Percentiles rank a stretch among this genome's conserved stretches.
Evolutionary conservation across 2,113 vertebrate species (phyloP).

Genomic region (Gallinago undulata): DNA sequence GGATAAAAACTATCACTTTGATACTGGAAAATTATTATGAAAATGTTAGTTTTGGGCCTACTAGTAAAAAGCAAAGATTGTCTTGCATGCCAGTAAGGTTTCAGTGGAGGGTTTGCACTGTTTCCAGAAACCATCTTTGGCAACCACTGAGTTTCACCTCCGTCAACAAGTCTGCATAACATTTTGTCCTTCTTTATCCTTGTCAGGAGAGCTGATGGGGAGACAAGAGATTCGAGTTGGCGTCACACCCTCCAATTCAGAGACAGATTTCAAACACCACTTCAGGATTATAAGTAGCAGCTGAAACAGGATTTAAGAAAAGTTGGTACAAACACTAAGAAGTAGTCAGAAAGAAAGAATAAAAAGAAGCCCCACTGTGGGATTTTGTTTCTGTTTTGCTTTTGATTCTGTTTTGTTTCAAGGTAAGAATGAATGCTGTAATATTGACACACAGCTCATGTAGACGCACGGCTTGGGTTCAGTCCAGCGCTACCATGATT

Average conservation of each 20-base stretch:
- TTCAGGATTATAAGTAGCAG: conserved; percentile 13
- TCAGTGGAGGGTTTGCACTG: conserved; percentile 67
- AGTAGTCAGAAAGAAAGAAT: neutral
- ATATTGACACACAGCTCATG: neutral
- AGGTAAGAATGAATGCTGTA: neutral
- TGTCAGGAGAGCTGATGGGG: conserved; percentile 26
- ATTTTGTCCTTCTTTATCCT: conserved; percentile 55
- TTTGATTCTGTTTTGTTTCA: neutral
- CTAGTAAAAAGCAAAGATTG: conserved; percentile 65
- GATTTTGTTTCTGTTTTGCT: neutral
- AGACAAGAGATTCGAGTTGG: neutral
- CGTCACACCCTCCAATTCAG: conserved; percentile 31
- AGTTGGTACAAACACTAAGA: neutral
- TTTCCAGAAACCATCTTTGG: conserved; percentile 79
- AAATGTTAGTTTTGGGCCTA: conserved; percentile 86
- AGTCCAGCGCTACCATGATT: neutral
- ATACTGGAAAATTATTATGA: conserved; percentile 87
- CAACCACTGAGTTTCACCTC: conserved; percentile 70
- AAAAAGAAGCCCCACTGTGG: neutral
- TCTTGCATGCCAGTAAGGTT: conserved; percentile 62
- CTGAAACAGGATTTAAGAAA: neutral
- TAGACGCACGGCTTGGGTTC: neutral
- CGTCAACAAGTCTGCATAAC: conserved; percentile 61
- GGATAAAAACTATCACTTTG: conserved; percentile 84
- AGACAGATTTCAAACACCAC: conserved; percentile 4